These are phyloP conservation scores for Ptychochromis oligacanthus DNA, from an alignment of 2,113 vertebrate species.

Conservation along the genomic window DNA sequence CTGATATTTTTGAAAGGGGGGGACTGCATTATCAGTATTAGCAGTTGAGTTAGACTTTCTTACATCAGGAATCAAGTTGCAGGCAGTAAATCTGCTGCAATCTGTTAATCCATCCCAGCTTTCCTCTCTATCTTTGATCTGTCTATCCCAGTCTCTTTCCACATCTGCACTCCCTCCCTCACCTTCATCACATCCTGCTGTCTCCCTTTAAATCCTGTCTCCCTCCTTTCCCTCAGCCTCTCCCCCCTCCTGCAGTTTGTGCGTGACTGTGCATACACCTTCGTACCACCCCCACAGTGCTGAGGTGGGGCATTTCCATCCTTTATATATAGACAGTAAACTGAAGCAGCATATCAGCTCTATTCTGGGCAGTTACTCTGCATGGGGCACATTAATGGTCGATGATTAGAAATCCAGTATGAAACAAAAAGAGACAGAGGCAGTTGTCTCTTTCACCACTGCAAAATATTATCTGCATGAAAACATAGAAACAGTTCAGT, in stretches of 20 bases:
- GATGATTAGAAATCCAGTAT: neutral
- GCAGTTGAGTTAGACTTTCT: neutral
- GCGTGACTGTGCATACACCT: conserved; percentile 59
- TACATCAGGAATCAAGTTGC: neutral
- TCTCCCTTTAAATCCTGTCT: conserved; percentile 11
- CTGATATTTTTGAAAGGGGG: neutral
- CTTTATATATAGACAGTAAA: neutral
- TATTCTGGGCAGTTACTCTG: neutral
- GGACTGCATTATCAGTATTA: neutral
- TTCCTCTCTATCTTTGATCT: conserved; percentile 7
- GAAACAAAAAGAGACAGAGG: neutral
- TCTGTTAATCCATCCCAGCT: neutral
- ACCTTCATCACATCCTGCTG: neutral
- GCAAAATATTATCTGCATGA: neutral
- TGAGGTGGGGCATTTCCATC: conserved; percentile 41
- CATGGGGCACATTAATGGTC: neutral
- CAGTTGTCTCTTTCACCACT: neutral
- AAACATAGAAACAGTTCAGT: neutral
- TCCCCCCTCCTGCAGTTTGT: conserved; percentile 48
- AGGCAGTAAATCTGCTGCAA: conserved; percentile 7
- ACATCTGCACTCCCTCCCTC: neutral
- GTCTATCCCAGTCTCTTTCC: neutral
- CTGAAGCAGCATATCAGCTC: neutral
- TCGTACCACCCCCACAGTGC: conserved; percentile 37
- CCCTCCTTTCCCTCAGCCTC: neutral